Evolutionary conservation across 2,888 invertebrate species (phyloP).

Genomic region (Pandemis heparana): DNA sequence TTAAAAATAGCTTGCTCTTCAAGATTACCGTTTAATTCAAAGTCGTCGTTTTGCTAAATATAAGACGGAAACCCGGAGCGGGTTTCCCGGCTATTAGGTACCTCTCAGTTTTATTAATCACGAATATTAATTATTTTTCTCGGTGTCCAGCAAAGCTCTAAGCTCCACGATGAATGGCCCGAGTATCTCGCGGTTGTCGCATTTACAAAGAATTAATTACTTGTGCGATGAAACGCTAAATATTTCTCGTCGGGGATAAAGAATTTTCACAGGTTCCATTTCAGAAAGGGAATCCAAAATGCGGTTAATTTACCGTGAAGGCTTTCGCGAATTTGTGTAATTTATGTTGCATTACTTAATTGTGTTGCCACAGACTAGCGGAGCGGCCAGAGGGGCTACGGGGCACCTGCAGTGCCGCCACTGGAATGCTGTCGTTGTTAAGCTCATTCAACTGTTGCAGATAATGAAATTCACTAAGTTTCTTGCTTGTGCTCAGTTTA

Average conservation of each 20-base stretch:
- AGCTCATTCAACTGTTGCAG: not conserved
- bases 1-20: not conserved
- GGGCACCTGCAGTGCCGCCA: too few relatives aligned
- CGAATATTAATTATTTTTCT: slow-evolving; percentile 11
- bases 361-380: slow-evolving; percentile 26
- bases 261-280: slow-evolving; percentile 38
- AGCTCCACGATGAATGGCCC: slow-evolving; percentile 31
- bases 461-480: too few relatives aligned
- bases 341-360: slow-evolving; percentile 43
- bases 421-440: not conserved
- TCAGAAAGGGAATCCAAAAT: slow-evolving; percentile 41
- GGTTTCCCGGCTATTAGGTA: not conserved
- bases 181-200: slow-evolving; percentile 50
- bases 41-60: not conserved
- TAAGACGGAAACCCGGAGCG: not conserved
- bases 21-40: not conserved
- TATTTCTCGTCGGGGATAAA: slow-evolving; percentile 41
- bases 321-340: slow-evolving; percentile 41
- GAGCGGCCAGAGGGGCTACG: not conserved
- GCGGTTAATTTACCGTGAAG: slow-evolving; percentile 44
- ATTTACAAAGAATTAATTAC: slow-evolving; percentile 54
- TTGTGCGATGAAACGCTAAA: slow-evolving; percentile 47
- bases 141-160: slow-evolving; percentile 6
- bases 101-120: not conserved
- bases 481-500: too few relatives aligned